Evolutionary conservation across 1,140 invertebrate species (phyloP).

Genomic region (Drosophila setifemur): DNA sequence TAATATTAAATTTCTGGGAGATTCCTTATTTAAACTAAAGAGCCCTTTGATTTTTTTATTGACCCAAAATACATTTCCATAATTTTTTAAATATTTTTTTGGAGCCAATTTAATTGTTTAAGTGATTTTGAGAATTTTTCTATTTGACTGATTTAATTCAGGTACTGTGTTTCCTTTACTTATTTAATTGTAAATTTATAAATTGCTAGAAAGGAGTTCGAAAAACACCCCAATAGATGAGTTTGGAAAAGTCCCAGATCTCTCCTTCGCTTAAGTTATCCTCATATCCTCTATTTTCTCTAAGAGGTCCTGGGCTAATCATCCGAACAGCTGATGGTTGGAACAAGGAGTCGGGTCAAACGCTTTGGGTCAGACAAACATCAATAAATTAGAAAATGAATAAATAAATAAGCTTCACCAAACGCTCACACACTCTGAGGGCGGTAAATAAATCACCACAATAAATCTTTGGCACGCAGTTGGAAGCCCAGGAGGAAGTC

Average conservation of each 20-base stretch:
- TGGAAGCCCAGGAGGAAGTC: slow-evolving; percentile 23
- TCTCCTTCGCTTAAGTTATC: slow-evolving; percentile 29
- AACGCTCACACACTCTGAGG: neutral
- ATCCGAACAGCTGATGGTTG: slow-evolving; percentile 60
- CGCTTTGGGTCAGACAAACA: slow-evolving; percentile 78
- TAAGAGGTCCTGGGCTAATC: slow-evolving; percentile 49
- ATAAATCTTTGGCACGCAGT: slow-evolving; percentile 78
- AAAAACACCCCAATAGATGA: too few relatives aligned
- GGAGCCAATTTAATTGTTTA: neutral
- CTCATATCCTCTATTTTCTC: neutral
- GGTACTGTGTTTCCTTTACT: too few relatives aligned
- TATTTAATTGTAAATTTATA: too few relatives aligned
- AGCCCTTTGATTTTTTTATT: neutral
- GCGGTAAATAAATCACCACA: slow-evolving; percentile 73
- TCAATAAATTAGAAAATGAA: slow-evolving; percentile 81
- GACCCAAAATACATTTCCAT: too few relatives aligned
- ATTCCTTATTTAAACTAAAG: too few relatives aligned
- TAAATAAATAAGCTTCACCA: slow-evolving; percentile 75
- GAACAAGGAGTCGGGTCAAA: slow-evolving; percentile 3
- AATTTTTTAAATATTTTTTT: neutral
- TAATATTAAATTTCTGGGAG: too few relatives aligned
- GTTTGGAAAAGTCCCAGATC: too few relatives aligned
- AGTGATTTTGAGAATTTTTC: neutral
- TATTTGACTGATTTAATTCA: too few relatives aligned
- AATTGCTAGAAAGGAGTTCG: too few relatives aligned